Evolutionary conservation across 1,140 invertebrate species (phyloP).

Genomic region (Riptortus pedestris): DNA sequence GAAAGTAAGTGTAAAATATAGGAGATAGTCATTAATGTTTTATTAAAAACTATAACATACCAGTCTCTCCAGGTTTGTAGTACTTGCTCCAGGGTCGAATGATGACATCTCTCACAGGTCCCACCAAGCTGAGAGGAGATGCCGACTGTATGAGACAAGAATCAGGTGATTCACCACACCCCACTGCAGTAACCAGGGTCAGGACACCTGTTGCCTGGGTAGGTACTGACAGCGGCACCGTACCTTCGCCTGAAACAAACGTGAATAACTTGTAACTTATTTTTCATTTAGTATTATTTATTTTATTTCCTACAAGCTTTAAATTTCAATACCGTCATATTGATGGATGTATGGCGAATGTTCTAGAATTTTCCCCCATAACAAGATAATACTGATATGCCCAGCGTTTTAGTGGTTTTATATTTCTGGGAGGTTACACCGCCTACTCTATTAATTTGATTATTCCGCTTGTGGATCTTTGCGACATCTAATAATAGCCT

Average conservation of each 20-base stretch:
- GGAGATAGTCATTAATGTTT: no score
- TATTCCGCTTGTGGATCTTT: no score
- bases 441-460: no score
- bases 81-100: constrained; percentile 46
- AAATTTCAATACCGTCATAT: neutral
- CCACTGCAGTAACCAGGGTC: constrained; percentile 46
- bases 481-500: no score
- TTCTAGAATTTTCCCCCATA: neutral
- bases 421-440: no score
- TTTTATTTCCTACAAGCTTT: neutral
- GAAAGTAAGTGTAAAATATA: no score
- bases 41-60: constrained; percentile 38
- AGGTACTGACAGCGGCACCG: constrained; percentile 47
- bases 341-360: neutral
- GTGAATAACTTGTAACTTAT: neutral
- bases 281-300: neutral
- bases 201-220: constrained; percentile 42
- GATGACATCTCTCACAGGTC: constrained; percentile 49
- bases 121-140: constrained; percentile 45
- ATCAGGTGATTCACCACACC: constrained; percentile 39
- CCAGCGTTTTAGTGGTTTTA: no score
- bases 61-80: constrained; percentile 48
- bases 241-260: constrained; percentile 46
- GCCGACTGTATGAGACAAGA: constrained; percentile 43
- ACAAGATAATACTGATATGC: neutral